Evolutionary conservation across 2,888 invertebrate genomes (phyloP), one percentile per base, ranked within the genome.

Genomic region (Podotricha telesiphe): DNA sequence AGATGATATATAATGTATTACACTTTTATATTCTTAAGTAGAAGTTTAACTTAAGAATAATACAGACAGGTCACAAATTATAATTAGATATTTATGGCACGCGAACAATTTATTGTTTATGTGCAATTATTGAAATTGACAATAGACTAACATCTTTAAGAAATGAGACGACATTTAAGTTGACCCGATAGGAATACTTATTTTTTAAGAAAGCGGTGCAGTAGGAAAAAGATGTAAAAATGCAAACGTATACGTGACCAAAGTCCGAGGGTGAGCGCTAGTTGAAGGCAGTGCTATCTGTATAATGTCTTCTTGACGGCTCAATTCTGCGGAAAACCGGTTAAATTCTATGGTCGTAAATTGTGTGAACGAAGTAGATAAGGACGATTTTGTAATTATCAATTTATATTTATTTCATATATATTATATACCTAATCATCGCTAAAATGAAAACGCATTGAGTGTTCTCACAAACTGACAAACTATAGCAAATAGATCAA

Each of bases 301-400:
- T 78, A 79, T 78, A 79, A 58, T 42, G 79, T 78, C 80, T 81
- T 76, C 78, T 78, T 72, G 75, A 74, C 79, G 80, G 79, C 81
- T 79, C 79, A 77, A 82, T 82, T 81, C 82, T 79, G 73, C 76
- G 74, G 72, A 62, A 79, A 89, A 90, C 89, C 89, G 88, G 90
- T 89, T 86, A 51, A 69, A 77, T 78, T 77, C 73, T 66, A 69
- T 70, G 68, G 66, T 40, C 40, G 37, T 79, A 77, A 74, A 76
- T 73, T 86, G 86, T 88, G 88, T 85, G 87, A 89, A 87, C 80
- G 83, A 62, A 19, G n/a, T n/a, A n/a, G 34, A 13, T 48, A 10
- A 10, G 15, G 20, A 15, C 20, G 15, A 4, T 11, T 20, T 22
- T 22, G 22, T 22, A 58, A 42, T 40, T 58, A 58, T n/a, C 40